phyloP scores from a whole-genome alignment of 2,888 invertebrate species.

The Plebejus argus region DNA sequence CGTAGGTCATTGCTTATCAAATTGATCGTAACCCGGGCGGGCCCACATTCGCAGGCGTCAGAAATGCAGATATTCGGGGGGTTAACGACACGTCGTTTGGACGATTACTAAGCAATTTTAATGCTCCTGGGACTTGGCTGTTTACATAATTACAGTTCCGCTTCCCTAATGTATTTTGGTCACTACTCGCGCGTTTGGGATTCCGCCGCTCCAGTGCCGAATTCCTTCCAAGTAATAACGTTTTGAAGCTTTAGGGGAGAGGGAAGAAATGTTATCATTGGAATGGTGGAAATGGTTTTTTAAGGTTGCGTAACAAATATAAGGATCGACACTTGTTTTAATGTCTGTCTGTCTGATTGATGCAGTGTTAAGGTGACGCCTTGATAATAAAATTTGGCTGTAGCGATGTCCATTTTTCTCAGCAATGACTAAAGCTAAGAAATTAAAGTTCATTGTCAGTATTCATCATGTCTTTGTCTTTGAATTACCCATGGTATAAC shows the following conservation, averaged over 20 bases:
- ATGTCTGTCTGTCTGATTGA: too few relatives aligned
- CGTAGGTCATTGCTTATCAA: constrained; percentile 17
- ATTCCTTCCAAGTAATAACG: constrained; percentile 17
- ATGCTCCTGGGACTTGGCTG: constrained; percentile 24
- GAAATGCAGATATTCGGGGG: constrained; percentile 14
- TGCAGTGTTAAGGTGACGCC: too few relatives aligned
- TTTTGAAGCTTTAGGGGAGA: not conserved
- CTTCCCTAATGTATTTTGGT: constrained; percentile 28
- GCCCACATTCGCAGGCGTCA: constrained; percentile 10
- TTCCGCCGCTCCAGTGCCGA: constrained; percentile 1
- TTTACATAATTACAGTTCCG: constrained; percentile 28
- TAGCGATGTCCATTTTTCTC: too few relatives aligned
- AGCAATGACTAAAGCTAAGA: too few relatives aligned
- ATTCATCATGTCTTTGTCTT: too few relatives aligned
- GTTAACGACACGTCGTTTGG: constrained; percentile 26
- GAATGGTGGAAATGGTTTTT: not conserved
- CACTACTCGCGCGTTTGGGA: constrained; percentile 11
- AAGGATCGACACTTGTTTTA: too few relatives aligned
- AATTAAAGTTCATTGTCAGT: too few relatives aligned
- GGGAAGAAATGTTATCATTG: not conserved
- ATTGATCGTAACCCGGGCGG: not conserved
- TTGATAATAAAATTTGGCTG: too few relatives aligned
- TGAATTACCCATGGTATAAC: too few relatives aligned
- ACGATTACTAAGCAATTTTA: constrained; percentile 31
- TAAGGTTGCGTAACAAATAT: too few relatives aligned